These are phyloP conservation scores for Dendrolimus punctatus DNA, from an alignment of 1,140 invertebrate species.

Conservation along the genomic window DNA sequence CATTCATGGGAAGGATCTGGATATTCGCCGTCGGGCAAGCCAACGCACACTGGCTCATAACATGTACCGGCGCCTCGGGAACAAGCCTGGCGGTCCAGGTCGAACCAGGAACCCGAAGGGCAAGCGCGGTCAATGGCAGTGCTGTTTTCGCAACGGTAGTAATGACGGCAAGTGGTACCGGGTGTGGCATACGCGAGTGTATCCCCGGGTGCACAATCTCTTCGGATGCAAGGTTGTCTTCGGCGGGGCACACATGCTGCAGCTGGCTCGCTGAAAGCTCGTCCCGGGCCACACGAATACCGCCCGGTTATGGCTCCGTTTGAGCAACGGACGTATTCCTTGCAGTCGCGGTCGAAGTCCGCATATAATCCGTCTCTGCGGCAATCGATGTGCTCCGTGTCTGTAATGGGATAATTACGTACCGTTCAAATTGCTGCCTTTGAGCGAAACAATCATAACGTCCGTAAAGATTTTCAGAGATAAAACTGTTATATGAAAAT, in stretches of 20 bases:
- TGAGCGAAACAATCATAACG: not conserved
- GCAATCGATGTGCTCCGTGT: slow-evolving; percentile 35
- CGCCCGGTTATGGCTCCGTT: slow-evolving; percentile 31
- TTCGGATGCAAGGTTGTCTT: slow-evolving; percentile 44
- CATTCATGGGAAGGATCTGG: slow-evolving; percentile 60
- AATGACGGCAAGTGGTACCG: slow-evolving; percentile 68
- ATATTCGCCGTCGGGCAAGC: slow-evolving; percentile 51
- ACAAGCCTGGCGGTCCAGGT: slow-evolving; percentile 67
- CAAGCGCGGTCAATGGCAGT: slow-evolving; percentile 57
- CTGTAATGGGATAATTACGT: slow-evolving; percentile 24
- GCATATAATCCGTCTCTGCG: slow-evolving; percentile 46
- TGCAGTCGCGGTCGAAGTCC: slow-evolving; percentile 50
- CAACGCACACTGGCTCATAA: slow-evolving; percentile 56
- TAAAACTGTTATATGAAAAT: too few species aligned
- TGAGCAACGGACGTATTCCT: slow-evolving; percentile 47
- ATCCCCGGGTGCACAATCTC: slow-evolving; percentile 43
- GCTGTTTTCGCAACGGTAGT: slow-evolving; percentile 67
- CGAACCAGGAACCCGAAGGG: slow-evolving; percentile 66
- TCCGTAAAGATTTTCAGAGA: too few species aligned
- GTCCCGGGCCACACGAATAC: slow-evolving; percentile 45
- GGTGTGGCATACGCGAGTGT: slow-evolving; percentile 66
- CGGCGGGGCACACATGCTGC: slow-evolving; percentile 48
- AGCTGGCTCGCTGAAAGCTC: slow-evolving; percentile 49
- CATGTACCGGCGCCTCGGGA: slow-evolving; percentile 58
- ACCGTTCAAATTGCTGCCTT: not conserved